Conservation (phyloP, 2,797 vertebrate genomes). For the Taenioides sp. region DNA sequence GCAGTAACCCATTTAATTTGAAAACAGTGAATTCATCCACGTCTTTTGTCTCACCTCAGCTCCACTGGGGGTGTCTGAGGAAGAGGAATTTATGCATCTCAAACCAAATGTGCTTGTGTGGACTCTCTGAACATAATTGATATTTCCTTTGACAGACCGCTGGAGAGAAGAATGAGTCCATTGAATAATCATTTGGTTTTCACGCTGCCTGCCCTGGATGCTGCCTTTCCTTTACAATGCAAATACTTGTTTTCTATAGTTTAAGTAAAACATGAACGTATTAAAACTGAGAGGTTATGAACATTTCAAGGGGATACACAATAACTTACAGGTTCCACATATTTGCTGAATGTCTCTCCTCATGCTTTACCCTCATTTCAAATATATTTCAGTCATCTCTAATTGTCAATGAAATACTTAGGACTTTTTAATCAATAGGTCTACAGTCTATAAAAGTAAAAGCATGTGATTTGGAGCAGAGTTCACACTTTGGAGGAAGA, state of each 20-base stretch:
- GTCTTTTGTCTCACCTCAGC: constrained; percentile 7
- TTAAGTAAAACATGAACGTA: constrained; percentile 5
- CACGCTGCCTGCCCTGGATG: not conserved
- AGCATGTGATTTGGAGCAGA: no score
- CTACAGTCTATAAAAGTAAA: no score
- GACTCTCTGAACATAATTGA: constrained; percentile 12
- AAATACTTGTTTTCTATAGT: constrained; percentile 2
- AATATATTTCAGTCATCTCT: no score
- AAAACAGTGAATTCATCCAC: not conserved
- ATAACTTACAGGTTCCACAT: not conserved
- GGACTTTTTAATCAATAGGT: no score
- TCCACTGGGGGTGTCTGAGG: not conserved
- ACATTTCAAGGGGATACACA: not conserved
- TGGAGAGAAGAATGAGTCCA: constrained; percentile 29
- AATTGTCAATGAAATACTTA: no score
- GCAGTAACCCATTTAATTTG: not conserved
- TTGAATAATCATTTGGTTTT: constrained; percentile 25
- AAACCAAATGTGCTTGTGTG: constrained; percentile 10
- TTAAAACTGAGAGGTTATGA: not conserved
- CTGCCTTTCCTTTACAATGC: not conserved
- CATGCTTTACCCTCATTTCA: no score
- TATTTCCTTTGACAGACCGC: constrained; percentile 20
- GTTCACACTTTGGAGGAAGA: no score
- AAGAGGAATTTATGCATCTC: constrained; percentile 6
- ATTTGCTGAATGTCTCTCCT: no score